These are phyloP conservation scores for Nephotettix cincticeps DNA, from an alignment of 1,140 invertebrate species.

Conservation along the genomic window DNA sequence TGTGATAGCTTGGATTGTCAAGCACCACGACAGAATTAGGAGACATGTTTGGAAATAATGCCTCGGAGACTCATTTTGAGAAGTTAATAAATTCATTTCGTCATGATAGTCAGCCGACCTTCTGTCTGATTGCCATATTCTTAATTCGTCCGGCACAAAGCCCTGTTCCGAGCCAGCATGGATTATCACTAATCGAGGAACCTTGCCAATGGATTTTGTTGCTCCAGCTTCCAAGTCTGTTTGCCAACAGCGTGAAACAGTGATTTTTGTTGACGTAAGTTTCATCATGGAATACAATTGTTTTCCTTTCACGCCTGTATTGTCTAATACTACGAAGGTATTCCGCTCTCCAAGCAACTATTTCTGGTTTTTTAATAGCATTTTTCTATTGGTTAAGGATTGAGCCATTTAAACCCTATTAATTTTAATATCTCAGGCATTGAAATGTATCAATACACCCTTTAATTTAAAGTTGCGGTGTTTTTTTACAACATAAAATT, in stretches of 20 bases:
- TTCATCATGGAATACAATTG: too few relatives aligned
- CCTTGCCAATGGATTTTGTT: neutral
- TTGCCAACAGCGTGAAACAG: too few relatives aligned
- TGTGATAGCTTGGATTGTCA: neutral
- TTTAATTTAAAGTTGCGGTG: too few relatives aligned
- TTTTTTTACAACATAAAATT: too few relatives aligned
- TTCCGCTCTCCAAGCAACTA: neutral
- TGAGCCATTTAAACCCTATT: too few relatives aligned
- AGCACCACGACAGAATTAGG: neutral
- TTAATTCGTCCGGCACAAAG: neutral
- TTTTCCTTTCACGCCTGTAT: neutral
- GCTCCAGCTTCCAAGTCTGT: neutral
- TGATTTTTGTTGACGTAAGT: too few relatives aligned
- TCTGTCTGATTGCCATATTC: neutral
- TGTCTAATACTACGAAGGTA: neutral
- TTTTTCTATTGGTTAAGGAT: too few relatives aligned
- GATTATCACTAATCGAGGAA: neutral
- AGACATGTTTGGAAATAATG: neutral
- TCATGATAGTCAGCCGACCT: slow-evolving; percentile 6
- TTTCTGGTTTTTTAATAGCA: too few relatives aligned
- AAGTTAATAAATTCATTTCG: slow-evolving; percentile 6
- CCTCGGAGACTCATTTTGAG: neutral
- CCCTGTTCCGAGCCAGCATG: neutral
- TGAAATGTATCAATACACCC: too few relatives aligned
- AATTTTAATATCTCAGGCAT: too few relatives aligned